Evolutionary conservation across 2,113 vertebrate species (phyloP), one percentile per base, ranked within the genome.

Genomic region (Tyto alba): DNA sequence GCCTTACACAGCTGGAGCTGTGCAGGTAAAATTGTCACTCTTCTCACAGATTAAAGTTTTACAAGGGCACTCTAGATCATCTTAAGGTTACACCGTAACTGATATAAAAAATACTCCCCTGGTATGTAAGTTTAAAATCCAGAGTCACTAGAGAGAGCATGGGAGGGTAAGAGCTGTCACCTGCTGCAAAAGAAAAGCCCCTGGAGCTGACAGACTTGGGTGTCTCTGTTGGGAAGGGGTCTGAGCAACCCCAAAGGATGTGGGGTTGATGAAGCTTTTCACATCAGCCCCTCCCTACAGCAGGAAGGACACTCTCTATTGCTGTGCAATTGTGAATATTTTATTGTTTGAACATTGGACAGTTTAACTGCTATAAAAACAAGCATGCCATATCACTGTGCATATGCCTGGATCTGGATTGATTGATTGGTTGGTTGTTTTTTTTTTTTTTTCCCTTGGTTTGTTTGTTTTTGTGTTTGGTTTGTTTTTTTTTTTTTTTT

Each of bases 321-420:
- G 72, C 90, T 67, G 47, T 77, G 71, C 45, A 95, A 92, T 96
- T 82, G 53, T 67, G 90, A 92, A 53, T 90, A 88, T 79, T 96
- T 96, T 91, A 95, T 92, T 94, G 79, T 89, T 90, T 92, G 88
- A 91, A 95, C 77, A 73, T 52, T 95, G 88, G 64, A 95, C 88
- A 93, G 64, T 81, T 76, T 86, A 93, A 81, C 60, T 84, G 85
- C 84, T 56, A 63, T 78, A 77, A 91, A 76, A 62, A 5, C 1
- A 45, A 73, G 40, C 5, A 10, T 85, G 72, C 59, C 34, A 34
- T 89, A 63, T 85, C 79, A 89, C 40, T 22, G 68, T 62, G 30
- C 16, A 14, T 2, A 8, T 1, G 4, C 67, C 27, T 79, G 34
- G 36, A 87, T 41, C 36, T 64, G 36, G 21, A 21, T 79, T 79